These are phyloP conservation scores for Nematostella vectensis DNA, from an alignment of 92 coral and sea anemone genomes.

Conservation along the genomic window DNA sequence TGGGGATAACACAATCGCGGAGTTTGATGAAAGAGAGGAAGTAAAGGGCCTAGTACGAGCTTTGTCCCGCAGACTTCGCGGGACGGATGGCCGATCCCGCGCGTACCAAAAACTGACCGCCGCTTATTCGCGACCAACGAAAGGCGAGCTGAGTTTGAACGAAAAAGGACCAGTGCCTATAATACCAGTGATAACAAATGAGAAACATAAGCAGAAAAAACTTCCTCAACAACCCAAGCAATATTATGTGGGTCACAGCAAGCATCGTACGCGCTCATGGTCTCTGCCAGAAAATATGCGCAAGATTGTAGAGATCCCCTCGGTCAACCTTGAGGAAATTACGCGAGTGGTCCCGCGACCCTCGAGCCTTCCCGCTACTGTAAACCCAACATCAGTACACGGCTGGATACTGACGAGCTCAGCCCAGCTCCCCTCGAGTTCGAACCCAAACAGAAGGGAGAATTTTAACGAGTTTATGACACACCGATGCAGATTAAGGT, in stretches of 20 bases:
- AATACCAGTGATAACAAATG: neutral
- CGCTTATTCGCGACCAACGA: conserved; percentile 58
- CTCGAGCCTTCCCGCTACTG: neutral
- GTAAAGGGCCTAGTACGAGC: conserved; percentile 25
- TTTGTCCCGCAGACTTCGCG: conserved; percentile 40
- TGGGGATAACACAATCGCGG: neutral
- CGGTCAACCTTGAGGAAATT: neutral
- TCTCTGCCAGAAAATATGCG: neutral
- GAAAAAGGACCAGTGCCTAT: conserved; percentile 42
- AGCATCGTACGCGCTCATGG: neutral
- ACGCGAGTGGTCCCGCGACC: neutral
- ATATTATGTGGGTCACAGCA: neutral
- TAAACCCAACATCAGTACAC: no score
- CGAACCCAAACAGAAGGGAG: neutral
- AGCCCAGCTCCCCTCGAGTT: no score
- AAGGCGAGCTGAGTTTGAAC: conserved; percentile 62
- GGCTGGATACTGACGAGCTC: no score
- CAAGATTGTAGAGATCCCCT: neutral
- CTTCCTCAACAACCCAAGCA: neutral
- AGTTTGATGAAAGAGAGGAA: conserved; percentile 6
- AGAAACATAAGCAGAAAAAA: neutral
- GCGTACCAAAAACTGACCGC: conserved; percentile 29
- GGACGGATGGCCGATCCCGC: conserved; percentile 2
- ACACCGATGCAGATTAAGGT: neutral
- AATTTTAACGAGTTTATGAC: neutral